Conservation (phyloP, 2,888 invertebrate genomes). For the Patella depressa region DNA sequence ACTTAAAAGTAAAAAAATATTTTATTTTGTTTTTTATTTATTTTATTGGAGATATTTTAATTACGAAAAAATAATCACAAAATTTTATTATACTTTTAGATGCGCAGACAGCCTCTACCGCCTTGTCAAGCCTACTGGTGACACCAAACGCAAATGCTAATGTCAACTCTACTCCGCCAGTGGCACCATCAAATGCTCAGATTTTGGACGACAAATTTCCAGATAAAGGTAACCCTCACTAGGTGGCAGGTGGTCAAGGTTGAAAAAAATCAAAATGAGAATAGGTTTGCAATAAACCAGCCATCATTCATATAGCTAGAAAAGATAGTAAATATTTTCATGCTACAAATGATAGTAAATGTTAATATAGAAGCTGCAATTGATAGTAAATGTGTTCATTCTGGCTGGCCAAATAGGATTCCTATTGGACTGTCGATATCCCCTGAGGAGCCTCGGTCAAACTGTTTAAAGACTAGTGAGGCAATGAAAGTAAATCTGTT, state of each 20-base stretch:
- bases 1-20: neutral
- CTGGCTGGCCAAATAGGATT: no score
- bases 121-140: conserved; percentile 57
- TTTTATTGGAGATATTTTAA: neutral
- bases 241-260: conserved; percentile 2
- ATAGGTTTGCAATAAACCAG: conserved; percentile 18
- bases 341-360: neutral
- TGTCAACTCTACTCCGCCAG: conserved; percentile 45
- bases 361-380: no score
- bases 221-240: conserved; percentile 7
- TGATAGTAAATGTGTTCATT: no score
- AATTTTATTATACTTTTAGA: conserved; percentile 40
- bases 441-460: no score
- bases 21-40: conserved; percentile 3
- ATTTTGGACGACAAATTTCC: conserved; percentile 20
- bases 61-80: neutral
- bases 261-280: conserved; percentile 23
- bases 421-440: no score
- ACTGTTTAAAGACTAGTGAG: no score
- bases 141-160: conserved; percentile 50
- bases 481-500: no score
- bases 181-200: conserved; percentile 29
- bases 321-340: neutral
- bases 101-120: conserved; percentile 44
- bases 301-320: conserved; percentile 7